These are phyloP conservation scores for Neolamprologus toae DNA, from an alignment of 2,113 vertebrate species.

Conservation along the genomic window DNA sequence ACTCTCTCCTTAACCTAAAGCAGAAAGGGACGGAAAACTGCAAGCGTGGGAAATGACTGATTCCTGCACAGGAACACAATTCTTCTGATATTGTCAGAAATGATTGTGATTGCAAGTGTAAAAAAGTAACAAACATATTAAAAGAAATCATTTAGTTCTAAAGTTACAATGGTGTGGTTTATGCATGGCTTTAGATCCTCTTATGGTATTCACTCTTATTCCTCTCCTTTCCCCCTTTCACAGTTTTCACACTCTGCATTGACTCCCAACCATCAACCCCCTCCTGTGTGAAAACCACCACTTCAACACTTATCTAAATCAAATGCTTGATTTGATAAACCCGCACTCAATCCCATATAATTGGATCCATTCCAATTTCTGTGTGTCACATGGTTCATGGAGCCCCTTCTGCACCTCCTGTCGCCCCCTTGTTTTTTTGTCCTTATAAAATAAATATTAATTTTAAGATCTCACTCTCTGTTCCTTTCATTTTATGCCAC, in stretches of 20 bases:
- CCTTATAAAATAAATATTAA: not conserved
- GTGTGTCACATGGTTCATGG: not conserved
- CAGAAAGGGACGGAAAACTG: not conserved
- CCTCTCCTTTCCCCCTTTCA: not conserved
- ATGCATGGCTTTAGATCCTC: not conserved
- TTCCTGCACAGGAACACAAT: not conserved
- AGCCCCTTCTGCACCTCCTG: not conserved
- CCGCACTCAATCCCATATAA: not conserved
- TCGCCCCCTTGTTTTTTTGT: not conserved
- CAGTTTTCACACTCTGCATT: not conserved
- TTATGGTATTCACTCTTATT: not conserved
- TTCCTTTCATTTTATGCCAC: not conserved
- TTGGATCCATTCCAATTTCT: not conserved
- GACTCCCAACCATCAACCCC: no score
- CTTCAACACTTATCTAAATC: not conserved
- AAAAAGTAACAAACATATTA: not conserved
- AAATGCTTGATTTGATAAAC: not conserved
- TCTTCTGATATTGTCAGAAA: not conserved
- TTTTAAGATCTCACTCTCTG: not conserved
- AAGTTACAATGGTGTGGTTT: not conserved
- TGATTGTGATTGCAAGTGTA: not conserved
- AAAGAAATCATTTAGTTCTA: not conserved
- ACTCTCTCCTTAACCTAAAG: not conserved
- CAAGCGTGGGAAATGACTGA: not conserved
- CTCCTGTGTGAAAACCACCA: not conserved